phyloP scores from a whole-genome alignment of 23 tunicate species.

The Halocynthia roretzi region DNA sequence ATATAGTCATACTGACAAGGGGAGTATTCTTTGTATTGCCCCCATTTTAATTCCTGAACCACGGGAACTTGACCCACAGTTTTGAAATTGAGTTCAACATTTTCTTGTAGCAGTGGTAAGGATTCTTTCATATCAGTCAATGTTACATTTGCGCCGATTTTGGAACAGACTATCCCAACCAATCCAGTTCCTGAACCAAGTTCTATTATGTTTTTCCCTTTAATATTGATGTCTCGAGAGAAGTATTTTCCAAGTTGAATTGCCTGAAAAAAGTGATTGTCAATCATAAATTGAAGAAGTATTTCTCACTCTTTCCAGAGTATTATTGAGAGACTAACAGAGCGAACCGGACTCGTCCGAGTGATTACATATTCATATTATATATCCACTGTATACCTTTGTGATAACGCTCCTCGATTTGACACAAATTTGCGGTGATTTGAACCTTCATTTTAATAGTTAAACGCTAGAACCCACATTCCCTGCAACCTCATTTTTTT shows the following conservation, averaged over 20 bases:
- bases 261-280: slow-evolving; percentile 33
- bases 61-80: neutral
- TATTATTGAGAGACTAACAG: neutral
- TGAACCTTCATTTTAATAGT: neutral
- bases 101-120: slow-evolving; percentile 52
- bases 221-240: neutral
- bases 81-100: slow-evolving; percentile 39
- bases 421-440: neutral
- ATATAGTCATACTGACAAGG: slow-evolving; percentile 34
- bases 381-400: neutral
- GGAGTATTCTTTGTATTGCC: slow-evolving; percentile 17
- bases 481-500: slow-evolving; percentile 44
- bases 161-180: slow-evolving; percentile 64
- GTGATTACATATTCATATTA: neutral
- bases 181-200: slow-evolving; percentile 96
- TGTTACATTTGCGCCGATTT: slow-evolving; percentile 66
- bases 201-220: slow-evolving; percentile 45
- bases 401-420: no score
- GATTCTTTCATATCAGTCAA: slow-evolving; percentile 67
- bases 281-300: no score
- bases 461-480: neutral
- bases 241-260: slow-evolving; percentile 39
- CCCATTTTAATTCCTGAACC: slow-evolving; percentile 67
- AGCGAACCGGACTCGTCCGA: neutral
- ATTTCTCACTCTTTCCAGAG: neutral